Evolutionary conservation across 2,113 vertebrate species (phyloP).

Genomic region (Haemorhous mexicanus): DNA sequence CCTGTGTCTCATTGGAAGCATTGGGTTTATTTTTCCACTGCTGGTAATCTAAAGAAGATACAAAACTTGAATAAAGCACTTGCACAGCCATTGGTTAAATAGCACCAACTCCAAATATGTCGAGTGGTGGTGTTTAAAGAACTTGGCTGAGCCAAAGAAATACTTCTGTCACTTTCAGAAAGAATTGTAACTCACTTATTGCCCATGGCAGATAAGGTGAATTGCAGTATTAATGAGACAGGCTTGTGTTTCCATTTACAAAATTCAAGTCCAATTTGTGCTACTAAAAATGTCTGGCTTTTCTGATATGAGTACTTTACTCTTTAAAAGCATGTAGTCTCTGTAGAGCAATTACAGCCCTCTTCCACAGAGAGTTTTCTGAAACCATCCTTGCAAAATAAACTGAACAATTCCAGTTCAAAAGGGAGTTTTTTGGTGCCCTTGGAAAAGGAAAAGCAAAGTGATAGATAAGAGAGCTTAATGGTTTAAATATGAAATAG

Average conservation of each 20-base stretch:
- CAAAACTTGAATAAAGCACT: not conserved
- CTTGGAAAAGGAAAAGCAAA: not conserved
- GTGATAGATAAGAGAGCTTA: not conserved
- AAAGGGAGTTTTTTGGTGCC: not conserved
- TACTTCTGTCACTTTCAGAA: not conserved
- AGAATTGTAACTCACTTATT: not conserved
- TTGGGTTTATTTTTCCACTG: not conserved
- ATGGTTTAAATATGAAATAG: not conserved
- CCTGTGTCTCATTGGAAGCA: not conserved
- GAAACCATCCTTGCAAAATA: not conserved
- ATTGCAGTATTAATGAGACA: slow-evolving; percentile 6
- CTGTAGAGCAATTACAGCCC: not conserved
- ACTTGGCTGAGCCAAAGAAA: not conserved
- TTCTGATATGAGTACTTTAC: not conserved
- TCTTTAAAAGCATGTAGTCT: not conserved
- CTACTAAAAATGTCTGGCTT: slow-evolving; percentile 5
- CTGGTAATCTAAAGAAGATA: not conserved
- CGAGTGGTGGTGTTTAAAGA: not conserved
- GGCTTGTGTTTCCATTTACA: slow-evolving; percentile 6
- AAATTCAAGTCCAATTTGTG: not conserved
- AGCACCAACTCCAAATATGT: not conserved
- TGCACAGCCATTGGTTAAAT: not conserved
- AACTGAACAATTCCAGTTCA: not conserved
- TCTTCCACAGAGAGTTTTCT: not conserved
- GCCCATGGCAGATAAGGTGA: not conserved